A percentile compares a stretch with the other conserved stretches of the same genome.
Evolutionary conservation across 2,113 vertebrate genomes (phyloP).

Genomic region (Mastomys coucha): DNA sequence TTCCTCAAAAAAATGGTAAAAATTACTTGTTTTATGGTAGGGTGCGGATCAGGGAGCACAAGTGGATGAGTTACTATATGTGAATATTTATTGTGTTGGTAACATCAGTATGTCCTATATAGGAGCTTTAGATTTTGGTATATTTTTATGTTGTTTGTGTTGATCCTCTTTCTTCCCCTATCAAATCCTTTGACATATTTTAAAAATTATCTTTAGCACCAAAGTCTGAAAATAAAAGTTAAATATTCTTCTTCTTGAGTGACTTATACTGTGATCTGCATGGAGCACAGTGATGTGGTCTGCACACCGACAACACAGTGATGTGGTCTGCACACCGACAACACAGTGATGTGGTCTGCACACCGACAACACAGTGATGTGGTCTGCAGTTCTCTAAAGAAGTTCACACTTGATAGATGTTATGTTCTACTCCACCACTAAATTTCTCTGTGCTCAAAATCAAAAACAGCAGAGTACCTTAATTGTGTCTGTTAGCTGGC

Average conservation of each 20-base stretch:
- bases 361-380: too few species aligned
- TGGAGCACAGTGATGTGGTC: background rate
- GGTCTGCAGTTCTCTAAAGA: background rate
- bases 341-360: background rate
- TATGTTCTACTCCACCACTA: background rate
- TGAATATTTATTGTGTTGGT: constrained; percentile 43
- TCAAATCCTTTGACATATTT: background rate
- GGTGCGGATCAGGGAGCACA: background rate
- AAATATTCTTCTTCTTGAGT: constrained; percentile 21
- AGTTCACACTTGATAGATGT: constrained; percentile 25
- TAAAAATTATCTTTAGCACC: constrained; percentile 32
- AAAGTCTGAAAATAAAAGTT: constrained; percentile 12
- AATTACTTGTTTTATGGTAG: constrained; percentile 20
- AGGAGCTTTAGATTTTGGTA: background rate
- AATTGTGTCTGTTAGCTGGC: background rate
- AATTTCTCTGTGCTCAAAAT: constrained; percentile 36
- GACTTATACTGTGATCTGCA: background rate
- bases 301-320: background rate
- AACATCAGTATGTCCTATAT: background rate
- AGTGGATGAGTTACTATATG: constrained; percentile 12
- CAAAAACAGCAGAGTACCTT: background rate
- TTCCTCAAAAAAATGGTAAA: constrained; percentile 96
- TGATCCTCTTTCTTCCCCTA: background rate
- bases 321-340: background rate
- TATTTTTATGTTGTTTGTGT: background rate